A percentile compares a stretch with the other conserved stretches of the same genome.
Conservation (phyloP, 2,113 vertebrate species). For the Saccopteryx bilineata region DNA sequence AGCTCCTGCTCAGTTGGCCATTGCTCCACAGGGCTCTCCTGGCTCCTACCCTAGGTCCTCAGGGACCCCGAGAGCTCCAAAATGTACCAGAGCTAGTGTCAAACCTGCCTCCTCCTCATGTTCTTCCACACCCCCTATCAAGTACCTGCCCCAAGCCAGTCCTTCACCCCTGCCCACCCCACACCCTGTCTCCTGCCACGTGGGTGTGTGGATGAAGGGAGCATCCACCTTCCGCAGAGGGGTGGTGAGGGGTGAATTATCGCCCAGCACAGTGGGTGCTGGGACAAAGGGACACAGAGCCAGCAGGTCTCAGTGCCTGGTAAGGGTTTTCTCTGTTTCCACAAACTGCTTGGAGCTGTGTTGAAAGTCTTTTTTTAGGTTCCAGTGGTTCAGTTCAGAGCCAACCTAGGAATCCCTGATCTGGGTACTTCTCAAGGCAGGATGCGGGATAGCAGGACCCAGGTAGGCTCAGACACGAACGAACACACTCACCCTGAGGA, state of each 20-base stretch:
- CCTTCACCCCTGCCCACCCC: neutral
- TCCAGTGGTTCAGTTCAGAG: neutral
- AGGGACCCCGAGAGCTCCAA: neutral
- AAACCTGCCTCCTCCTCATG: neutral
- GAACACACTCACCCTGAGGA: constrained; percentile 91
- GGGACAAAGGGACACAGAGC: neutral
- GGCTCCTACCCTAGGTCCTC: neutral
- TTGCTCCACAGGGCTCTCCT: neutral
- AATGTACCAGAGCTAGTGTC: neutral
- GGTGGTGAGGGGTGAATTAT: neutral
- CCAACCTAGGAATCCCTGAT: too few relatives aligned
- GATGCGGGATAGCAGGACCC: neutral
- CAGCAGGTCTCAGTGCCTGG: neutral
- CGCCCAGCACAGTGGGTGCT: neutral
- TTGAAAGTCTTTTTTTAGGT: neutral
- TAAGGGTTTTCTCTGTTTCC: neutral
- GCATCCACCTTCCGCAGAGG: neutral
- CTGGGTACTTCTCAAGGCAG: neutral
- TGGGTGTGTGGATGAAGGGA: neutral
- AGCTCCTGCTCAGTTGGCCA: neutral
- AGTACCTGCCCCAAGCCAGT: neutral
- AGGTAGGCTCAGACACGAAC: neutral
- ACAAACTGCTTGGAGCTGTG: neutral
- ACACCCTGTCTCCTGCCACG: neutral
- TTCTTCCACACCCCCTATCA: neutral